These are phyloP conservation scores for Oophaga sylvatica DNA, from an alignment of 2,797 vertebrate genomes.

Conservation along the genomic window DNA sequence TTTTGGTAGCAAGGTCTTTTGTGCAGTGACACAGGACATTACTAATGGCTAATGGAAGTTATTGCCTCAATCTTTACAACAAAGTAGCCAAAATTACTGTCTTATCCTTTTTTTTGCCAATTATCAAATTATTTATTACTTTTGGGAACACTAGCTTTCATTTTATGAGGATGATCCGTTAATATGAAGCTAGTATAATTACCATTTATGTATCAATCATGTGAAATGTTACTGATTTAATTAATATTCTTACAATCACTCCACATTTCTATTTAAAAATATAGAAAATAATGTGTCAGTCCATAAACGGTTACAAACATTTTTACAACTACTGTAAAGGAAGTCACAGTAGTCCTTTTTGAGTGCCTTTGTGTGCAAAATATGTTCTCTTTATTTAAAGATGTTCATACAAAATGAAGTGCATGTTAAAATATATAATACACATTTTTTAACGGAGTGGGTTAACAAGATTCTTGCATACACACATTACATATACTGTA, in stretches of 20 bases:
- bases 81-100: not conserved
- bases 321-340: not conserved
- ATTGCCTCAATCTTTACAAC: not conserved
- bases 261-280: not conserved
- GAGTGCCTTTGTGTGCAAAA: not conserved
- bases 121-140: not conserved
- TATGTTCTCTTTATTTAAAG: not conserved
- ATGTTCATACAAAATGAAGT: not conserved
- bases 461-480: too few species aligned
- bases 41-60: not conserved
- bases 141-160: not conserved
- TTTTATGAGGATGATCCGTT: not conserved
- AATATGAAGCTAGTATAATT: conserved; percentile 9
- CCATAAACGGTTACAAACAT: not conserved
- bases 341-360: not conserved
- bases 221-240: not conserved
- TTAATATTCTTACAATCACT: not conserved
- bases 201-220: not conserved
- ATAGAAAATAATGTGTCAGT: not conserved
- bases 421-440: too few species aligned
- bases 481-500: too few species aligned
- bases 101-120: not conserved
- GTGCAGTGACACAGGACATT: conserved; percentile 11
- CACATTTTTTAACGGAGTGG: too few species aligned
- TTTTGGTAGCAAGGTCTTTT: conserved; percentile 13